These are phyloP conservation scores for Tachysurus vachellii DNA, from an alignment of 2,113 vertebrate genomes.

Conservation along the genomic window DNA sequence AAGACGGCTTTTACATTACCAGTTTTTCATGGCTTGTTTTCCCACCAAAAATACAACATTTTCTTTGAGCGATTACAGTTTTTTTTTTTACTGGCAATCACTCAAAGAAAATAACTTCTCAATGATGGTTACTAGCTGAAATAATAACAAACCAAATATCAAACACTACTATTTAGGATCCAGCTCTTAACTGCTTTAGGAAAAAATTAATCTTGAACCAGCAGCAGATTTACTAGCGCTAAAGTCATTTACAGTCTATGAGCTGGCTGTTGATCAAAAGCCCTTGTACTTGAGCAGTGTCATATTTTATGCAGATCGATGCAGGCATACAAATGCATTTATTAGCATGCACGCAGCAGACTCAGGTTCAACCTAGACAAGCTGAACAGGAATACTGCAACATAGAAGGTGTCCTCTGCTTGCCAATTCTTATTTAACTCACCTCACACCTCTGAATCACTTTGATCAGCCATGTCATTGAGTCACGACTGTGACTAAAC, in stretches of 20 bases:
- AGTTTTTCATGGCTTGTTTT: neutral
- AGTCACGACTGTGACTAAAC: conserved; percentile 57
- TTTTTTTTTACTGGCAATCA: neutral
- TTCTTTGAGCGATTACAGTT: no score
- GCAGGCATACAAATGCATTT: conserved; percentile 48
- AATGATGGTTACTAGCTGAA: neutral
- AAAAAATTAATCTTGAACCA: neutral
- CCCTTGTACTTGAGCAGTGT: conserved; percentile 33
- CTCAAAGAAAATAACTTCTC: neutral
- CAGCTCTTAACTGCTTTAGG: neutral
- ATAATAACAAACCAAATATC: neutral
- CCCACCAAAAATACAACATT: no score
- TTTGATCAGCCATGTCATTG: conserved; percentile 69
- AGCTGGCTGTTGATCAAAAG: conserved; percentile 24
- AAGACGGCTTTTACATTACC: no score
- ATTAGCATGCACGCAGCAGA: conserved; percentile 55
- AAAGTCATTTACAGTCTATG: neutral
- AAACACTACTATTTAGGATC: neutral
- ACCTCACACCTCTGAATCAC: conserved; percentile 43
- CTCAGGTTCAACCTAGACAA: conserved; percentile 46
- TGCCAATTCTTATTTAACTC: conserved; percentile 71
- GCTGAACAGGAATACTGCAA: conserved; percentile 61
- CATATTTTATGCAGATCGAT: conserved; percentile 29
- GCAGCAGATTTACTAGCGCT: neutral
- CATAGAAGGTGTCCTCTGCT: conserved; percentile 67